phyloP scores from a whole-genome alignment of 1,140 invertebrate species.

The Delia radicum region DNA sequence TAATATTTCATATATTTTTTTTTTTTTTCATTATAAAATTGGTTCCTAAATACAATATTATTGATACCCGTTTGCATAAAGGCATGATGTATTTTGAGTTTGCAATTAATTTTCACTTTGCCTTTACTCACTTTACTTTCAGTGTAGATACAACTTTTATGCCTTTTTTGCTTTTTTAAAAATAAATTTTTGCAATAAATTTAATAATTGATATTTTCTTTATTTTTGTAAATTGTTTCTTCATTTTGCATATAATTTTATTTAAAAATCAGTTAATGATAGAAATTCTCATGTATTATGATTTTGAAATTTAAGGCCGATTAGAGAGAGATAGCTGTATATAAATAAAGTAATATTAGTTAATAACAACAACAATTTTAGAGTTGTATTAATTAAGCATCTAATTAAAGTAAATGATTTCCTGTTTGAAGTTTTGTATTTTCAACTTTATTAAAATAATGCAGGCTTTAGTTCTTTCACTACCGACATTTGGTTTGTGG shows the following conservation, averaged over 20 bases:
- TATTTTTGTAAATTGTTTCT: neutral
- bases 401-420: neutral
- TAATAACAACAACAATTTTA: neutral
- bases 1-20: too few relatives aligned
- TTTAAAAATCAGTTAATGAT: slow-evolving; percentile 10
- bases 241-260: neutral
- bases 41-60: too few relatives aligned
- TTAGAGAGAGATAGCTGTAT: neutral
- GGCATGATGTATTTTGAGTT: neutral
- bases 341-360: neutral
- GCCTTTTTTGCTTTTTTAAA: neutral
- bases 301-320: neutral
- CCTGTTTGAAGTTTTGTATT: too few relatives aligned
- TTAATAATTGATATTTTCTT: neutral
- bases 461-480: too few relatives aligned
- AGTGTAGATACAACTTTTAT: neutral
- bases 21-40: too few relatives aligned
- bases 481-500: too few relatives aligned
- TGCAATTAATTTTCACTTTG: neutral
- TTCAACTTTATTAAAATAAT: too few relatives aligned
- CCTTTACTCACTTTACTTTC: neutral
- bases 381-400: neutral
- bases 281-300: slow-evolving; percentile 8
- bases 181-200: neutral
- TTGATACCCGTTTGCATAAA: neutral